Percentiles rank a stretch among this genome's conserved stretches.
Evolutionary conservation across 2,113 vertebrate species (phyloP).

Genomic region (Prunella himalayana): DNA sequence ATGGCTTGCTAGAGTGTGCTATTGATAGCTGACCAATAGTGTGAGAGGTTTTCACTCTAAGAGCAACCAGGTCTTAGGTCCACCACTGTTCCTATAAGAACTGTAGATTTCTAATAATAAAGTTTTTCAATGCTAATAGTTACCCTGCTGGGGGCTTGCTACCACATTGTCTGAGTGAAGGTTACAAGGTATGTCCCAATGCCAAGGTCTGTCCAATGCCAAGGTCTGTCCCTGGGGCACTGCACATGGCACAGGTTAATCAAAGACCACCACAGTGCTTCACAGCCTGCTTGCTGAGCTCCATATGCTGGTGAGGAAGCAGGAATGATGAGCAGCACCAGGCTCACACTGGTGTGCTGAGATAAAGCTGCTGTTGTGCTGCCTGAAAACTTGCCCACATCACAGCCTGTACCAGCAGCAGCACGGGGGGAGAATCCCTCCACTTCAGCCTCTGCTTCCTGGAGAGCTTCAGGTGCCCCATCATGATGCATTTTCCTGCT

Average conservation of each 20-base stretch:
- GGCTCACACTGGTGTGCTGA: background rate
- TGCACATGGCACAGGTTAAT: background rate
- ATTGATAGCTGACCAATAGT: too few species aligned
- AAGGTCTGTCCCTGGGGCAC: background rate
- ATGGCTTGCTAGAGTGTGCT: too few species aligned
- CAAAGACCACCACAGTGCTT: background rate
- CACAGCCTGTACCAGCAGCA: accelerated
- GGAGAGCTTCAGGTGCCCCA: background rate
- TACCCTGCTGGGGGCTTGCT: too few species aligned
- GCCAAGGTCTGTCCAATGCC: accelerated
- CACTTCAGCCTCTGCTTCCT: background rate
- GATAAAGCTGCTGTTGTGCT: background rate
- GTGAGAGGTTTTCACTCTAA: too few species aligned
- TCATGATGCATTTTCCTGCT: background rate
- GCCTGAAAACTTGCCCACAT: background rate
- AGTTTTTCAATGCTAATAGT: too few species aligned
- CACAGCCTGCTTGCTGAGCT: background rate
- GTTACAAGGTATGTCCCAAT: accelerated
- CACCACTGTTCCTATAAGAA: too few species aligned
- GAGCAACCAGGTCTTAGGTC: too few species aligned
- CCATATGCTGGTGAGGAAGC: background rate
- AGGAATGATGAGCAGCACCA: background rate
- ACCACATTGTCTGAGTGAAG: background rate
- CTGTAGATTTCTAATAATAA: too few species aligned
- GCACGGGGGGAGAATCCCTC: background rate